Base-by-base conservation (phyloP, 2,888 invertebrate genomes). In the Hydraecia micacea region DNA sequence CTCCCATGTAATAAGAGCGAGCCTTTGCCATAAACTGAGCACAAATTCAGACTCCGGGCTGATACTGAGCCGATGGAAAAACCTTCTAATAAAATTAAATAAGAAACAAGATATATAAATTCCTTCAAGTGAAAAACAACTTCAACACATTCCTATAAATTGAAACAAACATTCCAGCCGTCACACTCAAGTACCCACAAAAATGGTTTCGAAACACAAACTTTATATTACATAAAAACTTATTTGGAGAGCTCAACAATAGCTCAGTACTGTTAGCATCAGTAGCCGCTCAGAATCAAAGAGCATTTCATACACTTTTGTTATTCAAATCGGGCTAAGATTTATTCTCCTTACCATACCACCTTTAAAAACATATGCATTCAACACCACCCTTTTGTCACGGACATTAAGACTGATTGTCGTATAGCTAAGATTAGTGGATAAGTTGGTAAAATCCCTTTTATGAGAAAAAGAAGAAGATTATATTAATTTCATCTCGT, bases 401-500 rank as follows among this genome's bases (percentile, higher is more conserved):
- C 0, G 0, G 0, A 7, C 0, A 0, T 21, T 77, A 88, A 67
- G 58, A 52, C 4, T 55, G 63, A 52, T 70, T 68, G 32, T 88
- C 7, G 36, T 28, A 0, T 36, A 46, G 8, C 4, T 11, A 9
- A n/a, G 25, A 4, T 49, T 7, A 5, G 8, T 28, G 1, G 11
- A 42, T 78, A 77, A 76, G 1, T 39, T 84, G 62, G 87, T 76
- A 63, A 72, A 76, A 79, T 81, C 58, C 13, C 81, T 83, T 87
- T 86, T 84, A 78, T 86, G 80, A 81, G 78, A 86, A 88, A 88
- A 63, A 77, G 70, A 79, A 65, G 77, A 81, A 81, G 89, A 87
- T 89, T 88, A 88, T 89, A 89, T 88, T 89, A 89, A 89, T 89
- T 88, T 88, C 84, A 87, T 88, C 81, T 87, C 83, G 68, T 79